Conservation (phyloP, 2,888 invertebrate genomes). For the Serripes groenlandicus region DNA sequence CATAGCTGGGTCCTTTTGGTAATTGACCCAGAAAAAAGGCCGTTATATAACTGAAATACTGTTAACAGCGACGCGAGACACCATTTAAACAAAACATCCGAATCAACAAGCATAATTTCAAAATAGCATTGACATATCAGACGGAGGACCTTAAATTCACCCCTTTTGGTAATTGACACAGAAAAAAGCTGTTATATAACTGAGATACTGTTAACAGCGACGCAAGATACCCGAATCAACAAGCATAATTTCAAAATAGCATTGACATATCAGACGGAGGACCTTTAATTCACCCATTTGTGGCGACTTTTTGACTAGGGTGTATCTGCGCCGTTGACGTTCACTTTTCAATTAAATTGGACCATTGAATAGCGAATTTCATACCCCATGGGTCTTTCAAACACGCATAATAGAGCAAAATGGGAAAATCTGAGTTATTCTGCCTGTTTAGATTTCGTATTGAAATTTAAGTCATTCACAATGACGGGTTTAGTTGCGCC, state of each 20-base stretch:
- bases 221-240: too few species aligned
- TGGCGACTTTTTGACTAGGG: constrained; percentile 57
- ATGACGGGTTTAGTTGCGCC: constrained; percentile 54
- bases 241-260: too few species aligned
- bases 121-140: constrained; percentile 10
- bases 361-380: constrained; percentile 58
- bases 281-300: constrained; percentile 43
- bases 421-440: constrained; percentile 56
- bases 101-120: too few species aligned
- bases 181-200: too few species aligned
- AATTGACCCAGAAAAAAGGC: too few species aligned
- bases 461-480: constrained; percentile 41
- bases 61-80: too few species aligned
- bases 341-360: constrained; percentile 64
- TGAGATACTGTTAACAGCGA: too few species aligned
- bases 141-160: constrained; percentile 39
- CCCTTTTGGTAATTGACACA: too few species aligned
- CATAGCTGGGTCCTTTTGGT: too few species aligned
- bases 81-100: too few species aligned
- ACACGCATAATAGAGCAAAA: constrained; percentile 55
- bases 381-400: constrained; percentile 48
- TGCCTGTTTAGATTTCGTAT: constrained; percentile 48
- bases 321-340: constrained; percentile 52
- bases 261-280: neutral
- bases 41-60: too few species aligned